These are phyloP conservation scores for Zaprionus africanus DNA, from an alignment of 1,140 invertebrate species.

Conservation along the genomic window DNA sequence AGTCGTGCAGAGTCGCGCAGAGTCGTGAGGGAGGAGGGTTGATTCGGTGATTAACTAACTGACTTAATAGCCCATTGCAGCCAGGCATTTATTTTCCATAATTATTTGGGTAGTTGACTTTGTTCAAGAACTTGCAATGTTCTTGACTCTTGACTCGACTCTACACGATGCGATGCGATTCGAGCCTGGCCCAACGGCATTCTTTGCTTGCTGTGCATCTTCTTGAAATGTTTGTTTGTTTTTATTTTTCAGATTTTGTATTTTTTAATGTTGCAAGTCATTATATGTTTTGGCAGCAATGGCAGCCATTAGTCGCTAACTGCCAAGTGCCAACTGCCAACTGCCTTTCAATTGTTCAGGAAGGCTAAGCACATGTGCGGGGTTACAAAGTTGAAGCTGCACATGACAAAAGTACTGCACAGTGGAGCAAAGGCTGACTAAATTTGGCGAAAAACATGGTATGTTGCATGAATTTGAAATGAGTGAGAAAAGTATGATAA, in stretches of 20 bases:
- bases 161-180: not conserved
- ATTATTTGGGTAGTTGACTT: constrained; percentile 61
- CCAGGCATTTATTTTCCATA: constrained; percentile 5
- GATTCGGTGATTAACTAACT: constrained; percentile 7
- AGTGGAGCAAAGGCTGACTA: constrained; percentile 6
- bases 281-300: constrained; percentile 46
- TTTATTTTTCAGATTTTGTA: not conserved
- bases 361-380: constrained; percentile 39
- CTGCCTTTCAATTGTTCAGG: constrained; percentile 41
- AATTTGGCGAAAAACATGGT: not conserved
- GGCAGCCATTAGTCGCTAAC: constrained; percentile 41
- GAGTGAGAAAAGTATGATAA: too few species aligned
- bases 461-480: not conserved
- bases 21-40: not conserved
- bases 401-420: constrained; percentile 10
- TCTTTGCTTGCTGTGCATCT: constrained; percentile 38
- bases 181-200: constrained; percentile 26
- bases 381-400: constrained; percentile 41
- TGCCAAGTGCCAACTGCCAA: constrained; percentile 10
- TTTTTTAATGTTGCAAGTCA: constrained; percentile 45
- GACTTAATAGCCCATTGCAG: constrained; percentile 22
- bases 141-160: constrained; percentile 49
- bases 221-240: constrained; percentile 18
- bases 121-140: constrained; percentile 60
- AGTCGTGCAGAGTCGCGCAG: not conserved